phyloP scores from a whole-genome alignment of 2,888 invertebrate species.

The Macaria liturata region DNA sequence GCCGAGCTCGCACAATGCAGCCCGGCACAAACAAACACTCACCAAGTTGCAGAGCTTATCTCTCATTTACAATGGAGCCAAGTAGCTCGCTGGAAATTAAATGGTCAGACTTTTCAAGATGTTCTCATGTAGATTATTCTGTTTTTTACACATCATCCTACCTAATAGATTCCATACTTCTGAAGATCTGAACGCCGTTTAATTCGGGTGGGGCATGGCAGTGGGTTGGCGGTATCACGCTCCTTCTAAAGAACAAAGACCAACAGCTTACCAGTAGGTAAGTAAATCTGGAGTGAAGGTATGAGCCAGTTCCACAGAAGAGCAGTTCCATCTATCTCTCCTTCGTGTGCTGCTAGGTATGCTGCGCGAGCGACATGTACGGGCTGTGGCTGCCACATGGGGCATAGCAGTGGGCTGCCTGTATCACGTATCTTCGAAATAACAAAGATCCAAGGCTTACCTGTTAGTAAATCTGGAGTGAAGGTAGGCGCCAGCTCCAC shows the following conservation, averaged over 20 bases:
- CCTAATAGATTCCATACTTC: too few relatives aligned
- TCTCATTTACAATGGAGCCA: constrained; percentile 56
- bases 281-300: constrained; percentile 89
- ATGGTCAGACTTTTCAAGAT: too few relatives aligned
- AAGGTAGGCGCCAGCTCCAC: constrained; percentile 87
- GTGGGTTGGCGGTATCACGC: too few relatives aligned
- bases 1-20: constrained; percentile 63
- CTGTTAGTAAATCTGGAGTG: constrained; percentile 90
- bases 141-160: too few relatives aligned
- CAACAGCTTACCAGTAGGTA: constrained; percentile 85
- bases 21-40: constrained; percentile 60
- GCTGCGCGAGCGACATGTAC: constrained; percentile 85
- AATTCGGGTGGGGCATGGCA: too few relatives aligned
- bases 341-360: constrained; percentile 88
- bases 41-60: constrained; percentile 67
- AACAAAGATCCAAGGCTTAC: constrained; percentile 60
- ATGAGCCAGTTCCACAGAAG: constrained; percentile 88
- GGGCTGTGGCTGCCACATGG: constrained; percentile 89
- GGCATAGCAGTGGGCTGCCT: constrained; percentile 88
- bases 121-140: too few relatives aligned
- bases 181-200: too few relatives aligned
- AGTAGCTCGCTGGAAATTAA: constrained; percentile 39
- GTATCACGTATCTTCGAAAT: too few relatives aligned
- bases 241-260: too few relatives aligned
- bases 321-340: constrained; percentile 93